A percentile compares a stretch with the other conserved stretches of the same genome.
These are phyloP conservation scores for Melanocharis versteri DNA, from an alignment of 2,113 vertebrate species.

Conservation along the genomic window DNA sequence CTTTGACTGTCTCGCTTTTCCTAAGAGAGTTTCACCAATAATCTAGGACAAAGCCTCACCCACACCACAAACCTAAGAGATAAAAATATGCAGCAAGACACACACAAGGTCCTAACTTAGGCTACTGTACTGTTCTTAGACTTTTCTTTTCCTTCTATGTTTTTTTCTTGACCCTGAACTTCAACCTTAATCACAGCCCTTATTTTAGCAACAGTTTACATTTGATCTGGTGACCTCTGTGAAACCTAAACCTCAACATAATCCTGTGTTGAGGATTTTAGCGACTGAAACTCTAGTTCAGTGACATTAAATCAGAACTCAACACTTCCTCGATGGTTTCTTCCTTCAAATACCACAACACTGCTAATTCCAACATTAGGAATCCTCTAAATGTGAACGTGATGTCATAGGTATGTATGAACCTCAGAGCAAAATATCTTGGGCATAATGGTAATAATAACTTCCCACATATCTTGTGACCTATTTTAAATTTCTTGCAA, in stretches of 20 bases:
- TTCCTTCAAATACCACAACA: background rate
- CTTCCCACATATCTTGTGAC: background rate
- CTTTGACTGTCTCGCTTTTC: background rate
- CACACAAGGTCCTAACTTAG: background rate
- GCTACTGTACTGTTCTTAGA: background rate
- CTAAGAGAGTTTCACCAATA: background rate
- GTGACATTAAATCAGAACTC: background rate
- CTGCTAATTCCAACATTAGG: background rate
- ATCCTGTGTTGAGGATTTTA: background rate
- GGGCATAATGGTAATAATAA: background rate
- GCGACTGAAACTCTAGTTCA: background rate
- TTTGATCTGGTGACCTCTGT: background rate
- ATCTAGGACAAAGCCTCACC: background rate
- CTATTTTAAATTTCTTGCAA: background rate
- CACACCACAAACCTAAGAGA: background rate
- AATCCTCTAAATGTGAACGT: background rate
- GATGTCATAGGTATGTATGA: background rate
- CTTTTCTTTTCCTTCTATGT: background rate
- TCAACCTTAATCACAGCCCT: constrained; percentile 1
- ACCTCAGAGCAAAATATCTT: background rate
- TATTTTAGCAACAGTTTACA: background rate
- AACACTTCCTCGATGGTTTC: background rate
- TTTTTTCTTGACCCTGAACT: background rate
- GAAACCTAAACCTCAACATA: background rate
- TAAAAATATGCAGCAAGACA: background rate